Conservation (phyloP, 2,888 invertebrate genomes). For the Galerucella pusilla region DNA sequence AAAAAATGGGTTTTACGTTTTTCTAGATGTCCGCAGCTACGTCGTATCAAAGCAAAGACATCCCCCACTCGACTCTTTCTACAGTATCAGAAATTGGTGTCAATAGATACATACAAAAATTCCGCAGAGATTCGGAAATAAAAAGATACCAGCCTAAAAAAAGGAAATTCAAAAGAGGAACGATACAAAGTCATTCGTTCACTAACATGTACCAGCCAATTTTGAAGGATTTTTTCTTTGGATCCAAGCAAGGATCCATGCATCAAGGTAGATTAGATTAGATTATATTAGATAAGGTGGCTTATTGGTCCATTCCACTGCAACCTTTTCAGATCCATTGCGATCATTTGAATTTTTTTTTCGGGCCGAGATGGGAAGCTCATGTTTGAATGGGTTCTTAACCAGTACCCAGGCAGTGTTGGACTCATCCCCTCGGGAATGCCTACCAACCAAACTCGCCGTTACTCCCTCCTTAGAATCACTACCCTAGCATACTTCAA, state of each 20-base stretch:
- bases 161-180: constrained; percentile 59
- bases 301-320: too few relatives aligned
- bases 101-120: constrained; percentile 58
- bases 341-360: too few relatives aligned
- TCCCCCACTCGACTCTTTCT: constrained; percentile 25
- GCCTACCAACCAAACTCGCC: too few relatives aligned
- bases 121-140: constrained; percentile 60
- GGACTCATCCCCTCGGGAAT: too few relatives aligned
- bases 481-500: too few relatives aligned
- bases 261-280: constrained; percentile 40
- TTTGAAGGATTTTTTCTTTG: constrained; percentile 61
- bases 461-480: too few relatives aligned
- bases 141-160: constrained; percentile 50
- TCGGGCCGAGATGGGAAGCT: too few relatives aligned
- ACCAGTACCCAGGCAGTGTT: too few relatives aligned
- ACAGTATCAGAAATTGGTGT: constrained; percentile 40
- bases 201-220: constrained; percentile 60
- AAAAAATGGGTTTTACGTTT: too few relatives aligned
- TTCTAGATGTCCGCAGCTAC: constrained; percentile 57
- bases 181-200: constrained; percentile 63
- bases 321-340: too few relatives aligned
- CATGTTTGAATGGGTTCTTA: too few relatives aligned
- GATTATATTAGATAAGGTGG: neutral
- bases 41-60: constrained; percentile 56
- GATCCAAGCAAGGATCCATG: constrained; percentile 58